These are phyloP conservation scores for Acheta domesticus DNA, from an alignment of 2,888 invertebrate genomes.

Conservation along the genomic window DNA sequence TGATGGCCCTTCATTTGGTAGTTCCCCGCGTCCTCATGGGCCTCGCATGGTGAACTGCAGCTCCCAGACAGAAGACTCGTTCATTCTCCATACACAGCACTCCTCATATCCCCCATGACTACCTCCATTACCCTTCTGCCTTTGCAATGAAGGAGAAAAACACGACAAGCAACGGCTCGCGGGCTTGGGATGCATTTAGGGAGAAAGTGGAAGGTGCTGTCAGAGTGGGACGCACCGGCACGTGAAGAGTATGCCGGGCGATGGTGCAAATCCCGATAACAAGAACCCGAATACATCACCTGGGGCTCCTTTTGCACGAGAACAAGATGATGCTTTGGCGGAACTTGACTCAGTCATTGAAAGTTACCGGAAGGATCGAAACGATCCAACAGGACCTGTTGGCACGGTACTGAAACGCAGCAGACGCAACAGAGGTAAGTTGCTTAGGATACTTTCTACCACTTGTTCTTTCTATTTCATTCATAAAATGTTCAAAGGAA, in stretches of 20 bases:
- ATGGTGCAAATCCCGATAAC: neutral
- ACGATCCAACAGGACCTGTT: neutral
- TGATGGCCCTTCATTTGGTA: neutral
- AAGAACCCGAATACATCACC: constrained; percentile 54
- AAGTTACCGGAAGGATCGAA: constrained; percentile 32
- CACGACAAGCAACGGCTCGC: constrained; percentile 42
- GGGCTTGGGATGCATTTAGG: constrained; percentile 68
- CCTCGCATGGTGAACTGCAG: constrained; percentile 72
- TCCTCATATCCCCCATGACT: neutral
- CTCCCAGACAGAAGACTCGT: constrained; percentile 64
- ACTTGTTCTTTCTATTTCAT: no score
- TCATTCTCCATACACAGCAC: neutral
- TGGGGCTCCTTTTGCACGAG: constrained; percentile 56
- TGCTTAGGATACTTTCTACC: no score
- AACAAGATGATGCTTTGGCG: constrained; percentile 71
- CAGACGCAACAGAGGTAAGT: constrained; percentile 27
- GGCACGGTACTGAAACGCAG: constrained; percentile 49
- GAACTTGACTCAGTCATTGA: constrained; percentile 71
- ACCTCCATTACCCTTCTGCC: neutral
- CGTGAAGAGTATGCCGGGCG: neutral
- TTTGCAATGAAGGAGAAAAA: constrained; percentile 32
- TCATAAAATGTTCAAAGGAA: no score
- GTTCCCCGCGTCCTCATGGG: constrained; percentile 32
- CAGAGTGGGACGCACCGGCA: neutral
- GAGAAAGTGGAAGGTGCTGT: constrained; percentile 45